Evolutionary conservation across 2,113 vertebrate genomes (phyloP).

Genomic region (Motacilla tschutschensis): DNA sequence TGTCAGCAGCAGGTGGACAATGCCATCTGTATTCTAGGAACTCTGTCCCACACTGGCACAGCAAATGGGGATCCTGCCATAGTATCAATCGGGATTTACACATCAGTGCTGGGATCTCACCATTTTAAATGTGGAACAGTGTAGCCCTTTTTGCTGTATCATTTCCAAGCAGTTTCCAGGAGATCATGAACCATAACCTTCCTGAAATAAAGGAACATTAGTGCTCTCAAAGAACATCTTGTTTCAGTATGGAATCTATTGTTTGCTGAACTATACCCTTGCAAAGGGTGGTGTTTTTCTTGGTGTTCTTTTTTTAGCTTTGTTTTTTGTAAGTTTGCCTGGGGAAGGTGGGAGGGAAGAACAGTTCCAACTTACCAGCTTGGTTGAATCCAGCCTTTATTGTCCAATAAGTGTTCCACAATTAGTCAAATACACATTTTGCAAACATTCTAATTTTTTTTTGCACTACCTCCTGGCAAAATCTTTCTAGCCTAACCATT

Average conservation of each 20-base stretch:
- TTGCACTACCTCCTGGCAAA: not conserved
- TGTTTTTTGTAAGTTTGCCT: not conserved
- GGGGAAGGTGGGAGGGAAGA: not conserved
- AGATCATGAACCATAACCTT: conserved; percentile 25
- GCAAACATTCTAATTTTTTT: not conserved
- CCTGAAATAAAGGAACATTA: conserved; percentile 11
- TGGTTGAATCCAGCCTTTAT: not conserved
- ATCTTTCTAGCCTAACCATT: not conserved
- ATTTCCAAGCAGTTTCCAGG: not conserved
- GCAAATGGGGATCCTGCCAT: not conserved
- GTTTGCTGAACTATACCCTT: conserved; percentile 7
- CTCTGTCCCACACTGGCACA: not conserved
- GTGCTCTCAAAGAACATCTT: not conserved
- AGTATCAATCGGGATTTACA: not conserved
- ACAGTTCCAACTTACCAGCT: not conserved
- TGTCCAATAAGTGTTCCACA: not conserved
- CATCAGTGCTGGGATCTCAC: not conserved
- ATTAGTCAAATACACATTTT: not conserved
- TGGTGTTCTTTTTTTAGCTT: not conserved
- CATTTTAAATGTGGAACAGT: not conserved
- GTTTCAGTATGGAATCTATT: not conserved
- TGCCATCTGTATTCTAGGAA: not conserved
- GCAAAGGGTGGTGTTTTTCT: not conserved
- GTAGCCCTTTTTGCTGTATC: not conserved
- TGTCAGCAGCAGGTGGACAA: not conserved